Base-by-base conservation (phyloP, 37 sponge, comb jelly and placozoan genomes). In the Cliona cf. orientalis region DNA sequence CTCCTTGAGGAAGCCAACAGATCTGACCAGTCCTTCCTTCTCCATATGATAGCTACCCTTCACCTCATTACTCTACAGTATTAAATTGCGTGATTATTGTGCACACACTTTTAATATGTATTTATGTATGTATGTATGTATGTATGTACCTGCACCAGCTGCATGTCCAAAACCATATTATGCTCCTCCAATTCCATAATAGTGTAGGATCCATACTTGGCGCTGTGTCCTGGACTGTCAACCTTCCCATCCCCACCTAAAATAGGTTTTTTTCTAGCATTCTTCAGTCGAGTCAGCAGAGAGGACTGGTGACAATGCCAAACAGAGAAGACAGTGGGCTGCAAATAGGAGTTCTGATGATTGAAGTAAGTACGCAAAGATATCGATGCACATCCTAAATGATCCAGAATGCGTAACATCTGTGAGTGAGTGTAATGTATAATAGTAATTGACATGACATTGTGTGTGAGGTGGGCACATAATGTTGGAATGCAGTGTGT, bases 151-250 rank as follows among this genome's bases (percentile, higher is more conserved):
- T n/a, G n/a, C n/a, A n/a, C n/a, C n/a, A n/a, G n/a, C n/a, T n/a
- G n/a, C n/a, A n/a, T n/a, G n/a, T n/a, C n/a, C n/a, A n/a, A n/a
- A n/a, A n/a, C n/a, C n/a, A n/a, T n/a, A n/a, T n/a, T n/a, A n/a
- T n/a, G n/a, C n/a, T n/a, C n/a, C 29, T 23, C n/a, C 17, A 34
- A n/a, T 41, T 78, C 83, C 40, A 76, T 70, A 3, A 74, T 17
- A 28, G 74, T 72, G 32, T 81, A 81, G 28, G 74, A 60, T n/a
- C 74, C 83, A 75, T 42, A 74, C 37, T 90, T 85, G 5, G 86
- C 86, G 45, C 59, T 61, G 29, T 90, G 82, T 6, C 85, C 91
- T 32, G 91, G 84, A 69, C 84, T 83, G 67, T 83, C 89, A 12
- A 63, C 42, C 25, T 83, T 74, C 1, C 89, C 89, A 77, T 88